Evolutionary conservation across 2,797 vertebrate genomes (phyloP).

Genomic region (Gastrophryne carolinensis): DNA sequence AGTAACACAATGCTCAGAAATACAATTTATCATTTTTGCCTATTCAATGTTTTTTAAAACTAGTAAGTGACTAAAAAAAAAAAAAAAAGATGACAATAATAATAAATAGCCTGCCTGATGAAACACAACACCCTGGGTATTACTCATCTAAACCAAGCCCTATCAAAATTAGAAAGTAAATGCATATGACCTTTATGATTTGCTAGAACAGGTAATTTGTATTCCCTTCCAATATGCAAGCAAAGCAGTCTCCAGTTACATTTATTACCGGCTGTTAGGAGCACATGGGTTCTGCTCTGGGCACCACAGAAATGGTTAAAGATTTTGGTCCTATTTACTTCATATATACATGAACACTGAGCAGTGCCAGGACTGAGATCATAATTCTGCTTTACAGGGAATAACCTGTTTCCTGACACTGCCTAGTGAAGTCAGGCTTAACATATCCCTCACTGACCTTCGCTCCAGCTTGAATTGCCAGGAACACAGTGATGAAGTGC

Average conservation of each 20-base stretch:
- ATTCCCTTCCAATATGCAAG: constrained; percentile 33
- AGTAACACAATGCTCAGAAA: neutral
- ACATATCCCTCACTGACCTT: constrained; percentile 59
- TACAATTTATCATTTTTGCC: constrained; percentile 1
- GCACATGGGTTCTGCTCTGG: neutral
- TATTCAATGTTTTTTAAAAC: constrained; percentile 9
- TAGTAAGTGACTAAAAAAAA: constrained; percentile 9
- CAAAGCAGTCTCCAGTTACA: constrained; percentile 29
- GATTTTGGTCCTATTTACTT: neutral
- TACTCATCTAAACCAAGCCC: constrained; percentile 6
- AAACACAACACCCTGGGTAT: constrained; percentile 25
- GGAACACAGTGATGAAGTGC: constrained; percentile 45
- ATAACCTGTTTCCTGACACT: neutral
- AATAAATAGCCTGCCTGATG: constrained; percentile 26
- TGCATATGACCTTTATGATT: constrained; percentile 34
- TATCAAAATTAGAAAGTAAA: neutral
- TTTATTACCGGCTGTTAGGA: neutral
- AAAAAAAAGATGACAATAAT: constrained; percentile 13
- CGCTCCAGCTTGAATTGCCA: constrained; percentile 57
- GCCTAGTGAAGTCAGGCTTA: neutral
- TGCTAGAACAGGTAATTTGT: constrained; percentile 28
- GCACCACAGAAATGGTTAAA: neutral
- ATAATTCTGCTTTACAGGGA: constrained; percentile 25
- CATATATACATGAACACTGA: neutral
- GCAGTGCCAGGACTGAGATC: neutral